Conservation (phyloP, 1,140 invertebrate species). For the Melanaphis sacchari region DNA sequence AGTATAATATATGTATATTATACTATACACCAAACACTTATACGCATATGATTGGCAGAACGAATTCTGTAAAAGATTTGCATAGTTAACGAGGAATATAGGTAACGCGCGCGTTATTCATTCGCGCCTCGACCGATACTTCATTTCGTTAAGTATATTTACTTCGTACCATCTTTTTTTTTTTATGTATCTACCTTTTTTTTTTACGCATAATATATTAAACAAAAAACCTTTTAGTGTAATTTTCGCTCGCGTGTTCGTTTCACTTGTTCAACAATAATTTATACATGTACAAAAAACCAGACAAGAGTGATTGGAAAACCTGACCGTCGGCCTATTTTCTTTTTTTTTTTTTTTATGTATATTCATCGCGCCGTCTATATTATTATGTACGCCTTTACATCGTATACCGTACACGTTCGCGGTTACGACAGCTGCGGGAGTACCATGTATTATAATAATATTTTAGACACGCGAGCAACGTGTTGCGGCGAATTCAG, state of each 20-base stretch:
- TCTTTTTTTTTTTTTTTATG: no score
- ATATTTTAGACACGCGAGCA: neutral
- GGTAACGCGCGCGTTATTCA: neutral
- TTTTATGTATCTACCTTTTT: neutral
- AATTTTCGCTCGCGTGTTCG: conserved; percentile 16
- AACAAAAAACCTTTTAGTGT: neutral
- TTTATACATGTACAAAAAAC: neutral
- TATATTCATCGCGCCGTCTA: neutral
- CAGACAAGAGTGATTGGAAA: neutral
- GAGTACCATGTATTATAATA: neutral
- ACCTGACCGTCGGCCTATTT: conserved; percentile 2
- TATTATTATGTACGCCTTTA: neutral
- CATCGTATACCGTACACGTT: neutral
- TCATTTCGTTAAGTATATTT: neutral
- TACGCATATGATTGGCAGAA: neutral
- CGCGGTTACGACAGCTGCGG: neutral
- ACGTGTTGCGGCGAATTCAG: neutral
- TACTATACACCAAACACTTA: no score
- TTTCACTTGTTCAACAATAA: neutral
- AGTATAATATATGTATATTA: neutral
- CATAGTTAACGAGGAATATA: neutral
- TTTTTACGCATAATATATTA: neutral
- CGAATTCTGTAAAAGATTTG: neutral
- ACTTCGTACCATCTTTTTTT: neutral
- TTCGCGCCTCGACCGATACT: neutral